Evolutionary conservation across 2,888 invertebrate genomes (phyloP).

Genomic region (Drosophila recens): DNA sequence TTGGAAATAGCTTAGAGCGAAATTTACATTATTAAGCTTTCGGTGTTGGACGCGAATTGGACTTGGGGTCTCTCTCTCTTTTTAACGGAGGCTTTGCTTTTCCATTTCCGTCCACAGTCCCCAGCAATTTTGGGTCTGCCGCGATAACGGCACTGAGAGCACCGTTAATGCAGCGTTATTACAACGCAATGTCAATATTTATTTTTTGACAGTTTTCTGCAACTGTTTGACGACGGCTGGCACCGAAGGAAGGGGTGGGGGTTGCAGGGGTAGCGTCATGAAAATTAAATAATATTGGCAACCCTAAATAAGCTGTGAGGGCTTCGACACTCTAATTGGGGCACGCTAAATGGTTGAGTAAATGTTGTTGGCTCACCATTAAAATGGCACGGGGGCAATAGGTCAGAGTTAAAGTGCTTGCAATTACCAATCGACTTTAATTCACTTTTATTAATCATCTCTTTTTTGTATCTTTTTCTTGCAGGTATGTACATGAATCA

Average conservation of each 20-base stretch:
- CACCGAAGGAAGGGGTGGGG: background rate
- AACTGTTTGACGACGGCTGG: slow-evolving; percentile 69
- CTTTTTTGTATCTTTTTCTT: slow-evolving; percentile 35
- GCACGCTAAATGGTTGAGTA: slow-evolving; percentile 46
- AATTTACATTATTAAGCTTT: slow-evolving; percentile 82
- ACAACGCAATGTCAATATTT: slow-evolving; percentile 81
- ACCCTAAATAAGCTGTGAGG: slow-evolving; percentile 66
- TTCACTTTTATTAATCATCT: slow-evolving; percentile 1
- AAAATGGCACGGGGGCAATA: slow-evolving; percentile 17
- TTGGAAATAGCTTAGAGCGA: slow-evolving; percentile 80
- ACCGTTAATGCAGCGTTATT: slow-evolving; percentile 78
- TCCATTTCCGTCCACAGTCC: slow-evolving; percentile 62
- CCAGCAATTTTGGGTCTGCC: slow-evolving; percentile 57
- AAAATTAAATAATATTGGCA: slow-evolving; percentile 77
- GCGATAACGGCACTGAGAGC: slow-evolving; percentile 34
- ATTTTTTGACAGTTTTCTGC: slow-evolving; percentile 67
- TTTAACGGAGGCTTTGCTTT: slow-evolving; percentile 40
- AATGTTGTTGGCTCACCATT: slow-evolving; percentile 14
- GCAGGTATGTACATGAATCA: slow-evolving; percentile 56
- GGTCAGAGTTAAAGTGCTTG: slow-evolving; percentile 30
- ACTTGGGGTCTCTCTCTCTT: slow-evolving; percentile 3
- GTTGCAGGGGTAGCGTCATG: slow-evolving; percentile 32
- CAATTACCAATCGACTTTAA: slow-evolving; percentile 9
- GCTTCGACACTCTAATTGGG: slow-evolving; percentile 58
- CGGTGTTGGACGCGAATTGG: slow-evolving; percentile 25